Base-by-base conservation (phyloP, 2,113 vertebrate species). In the Bufo gargarizans region DNA sequence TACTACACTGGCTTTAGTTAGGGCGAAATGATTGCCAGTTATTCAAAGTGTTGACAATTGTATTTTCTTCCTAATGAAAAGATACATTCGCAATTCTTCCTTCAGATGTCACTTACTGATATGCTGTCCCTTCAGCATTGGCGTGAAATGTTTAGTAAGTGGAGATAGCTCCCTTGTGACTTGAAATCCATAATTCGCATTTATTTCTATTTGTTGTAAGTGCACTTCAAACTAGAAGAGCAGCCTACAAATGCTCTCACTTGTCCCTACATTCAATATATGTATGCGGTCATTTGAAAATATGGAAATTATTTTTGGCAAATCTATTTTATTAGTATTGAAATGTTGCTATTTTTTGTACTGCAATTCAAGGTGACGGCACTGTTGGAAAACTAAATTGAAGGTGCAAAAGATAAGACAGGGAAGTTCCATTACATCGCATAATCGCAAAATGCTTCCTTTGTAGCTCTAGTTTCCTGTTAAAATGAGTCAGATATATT, bases 41-140 rank as follows among this genome's bases (percentile, higher is more conserved):
- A 19, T 76, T 6, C 45, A 76, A 49, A 47, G 17, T 49, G 72
- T 49, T 49, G 14, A 76, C 72, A 76, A 72, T 49, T 49, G 13
- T 76, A 76, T 76, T 19, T 76, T 76, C 16, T 76, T 19, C 16
- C 16, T 76, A 49, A 49, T 19, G n/a, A 45, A 76, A 76, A 76
- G 14, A 47, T 49, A 2, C 5, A 76, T 76, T 76, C 19, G 43
- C 72, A 49, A 76, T 76, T 76, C 72, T 49, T 76, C 72, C 72
- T 17, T 76, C 72, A 76, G 43, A 76, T 76, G 72, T 76, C 43
- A 76, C 19, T 76, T 76, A n/a, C 43, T 76, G 69, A 72, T 72
- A 45, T 45, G 72, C 19, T 49, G 43, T 76, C 7, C 16, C 45
- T 9, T 76, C 43, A 76, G 45, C 43, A 76, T 43, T 49, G 16